Percentiles rank a stretch among this genome's conserved stretches.
These are phyloP conservation scores for Pachypeltis micranthus DNA, from an alignment of 1,140 invertebrate genomes.

Conservation along the genomic window DNA sequence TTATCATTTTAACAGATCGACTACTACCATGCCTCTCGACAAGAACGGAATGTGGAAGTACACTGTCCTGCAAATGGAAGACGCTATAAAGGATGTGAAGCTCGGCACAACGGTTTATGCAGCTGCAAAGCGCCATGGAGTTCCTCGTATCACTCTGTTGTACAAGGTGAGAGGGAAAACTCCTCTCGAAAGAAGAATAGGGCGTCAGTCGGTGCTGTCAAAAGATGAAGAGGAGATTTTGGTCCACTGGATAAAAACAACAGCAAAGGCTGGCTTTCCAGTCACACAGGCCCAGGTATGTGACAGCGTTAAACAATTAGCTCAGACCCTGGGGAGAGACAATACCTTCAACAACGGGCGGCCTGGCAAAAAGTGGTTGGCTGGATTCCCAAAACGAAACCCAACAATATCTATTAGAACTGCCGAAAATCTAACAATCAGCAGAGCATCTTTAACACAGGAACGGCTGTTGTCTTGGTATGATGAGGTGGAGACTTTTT, in stretches of 20 bases:
- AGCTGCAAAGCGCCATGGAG: too few species aligned
- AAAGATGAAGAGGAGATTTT: constrained; percentile 7
- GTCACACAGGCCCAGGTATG: neutral
- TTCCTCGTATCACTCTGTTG: too few species aligned
- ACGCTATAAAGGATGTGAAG: too few species aligned
- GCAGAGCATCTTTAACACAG: constrained; percentile 26
- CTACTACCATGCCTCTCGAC: too few species aligned
- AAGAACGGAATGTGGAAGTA: too few species aligned
- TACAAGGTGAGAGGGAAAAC: too few species aligned
- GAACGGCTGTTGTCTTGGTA: constrained; percentile 30
- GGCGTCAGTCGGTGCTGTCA: too few species aligned
- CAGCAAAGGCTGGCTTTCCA: constrained; percentile 1
- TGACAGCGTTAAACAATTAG: constrained; percentile 1
- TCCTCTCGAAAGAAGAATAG: too few species aligned
- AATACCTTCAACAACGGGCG: neutral
- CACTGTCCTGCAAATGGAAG: too few species aligned
- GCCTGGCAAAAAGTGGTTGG: constrained; percentile 4
- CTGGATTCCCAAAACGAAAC: neutral
- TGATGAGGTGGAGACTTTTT: constrained; percentile 25
- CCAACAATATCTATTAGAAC: constrained; percentile 24
- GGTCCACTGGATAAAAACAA: neutral
- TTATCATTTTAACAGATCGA: too few species aligned
- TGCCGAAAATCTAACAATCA: constrained; percentile 27
- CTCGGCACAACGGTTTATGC: too few species aligned
- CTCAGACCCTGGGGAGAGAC: neutral